Evolutionary conservation across 2,797 vertebrate genomes (phyloP), one percentile per base, ranked within the genome.

Genomic region (Geotrypetes seraphini): DNA sequence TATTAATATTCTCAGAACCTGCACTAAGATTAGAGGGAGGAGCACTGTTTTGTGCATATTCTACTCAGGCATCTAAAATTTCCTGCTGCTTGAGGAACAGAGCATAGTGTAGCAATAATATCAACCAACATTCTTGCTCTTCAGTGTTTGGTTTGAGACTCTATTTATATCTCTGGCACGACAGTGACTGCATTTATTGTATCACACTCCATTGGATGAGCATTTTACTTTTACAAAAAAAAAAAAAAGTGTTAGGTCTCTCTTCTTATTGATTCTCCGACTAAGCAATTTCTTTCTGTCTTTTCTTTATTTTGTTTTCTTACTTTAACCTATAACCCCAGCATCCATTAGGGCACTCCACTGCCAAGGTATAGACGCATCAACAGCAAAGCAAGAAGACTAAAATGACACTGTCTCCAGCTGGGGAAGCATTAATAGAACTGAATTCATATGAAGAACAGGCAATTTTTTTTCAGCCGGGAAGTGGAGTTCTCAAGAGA

Each of bases 381-480:
- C 61, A 69, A 14, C 63, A 63, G 47, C 50, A 67, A 56, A 73
- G 52, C 59, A 60, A 64, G 54, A 74, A 65, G 75, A 57, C 49
- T 46, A 70, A 79, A 73, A 73, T 64, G 74, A 72, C 72, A 63
- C 60, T 62, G 71, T 78, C 74, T 78, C 67, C 63, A 70, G 56
- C 52, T 50, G 50, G 62, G 40, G 37, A 50, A 75, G 64, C 66
- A 71, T 75, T 83, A 81, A 73, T 74, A 81, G 74, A 71, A 60
- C 35, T 53, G 66, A 73, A 78, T 71, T 81, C 72, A 73, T 77
- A 79, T 62, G 19, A 8, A 73, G 67, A 77, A 73, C 80, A 42
- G 52, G 66, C 63, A 19, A 71, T 78, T 69, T 39, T 24, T 70
- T 78, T 75, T 75, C 67, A 83, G 64, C 74, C 83, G 79, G 75